Conservation (phyloP, 2,113 vertebrate genomes). For the Sprattus sprattus region DNA sequence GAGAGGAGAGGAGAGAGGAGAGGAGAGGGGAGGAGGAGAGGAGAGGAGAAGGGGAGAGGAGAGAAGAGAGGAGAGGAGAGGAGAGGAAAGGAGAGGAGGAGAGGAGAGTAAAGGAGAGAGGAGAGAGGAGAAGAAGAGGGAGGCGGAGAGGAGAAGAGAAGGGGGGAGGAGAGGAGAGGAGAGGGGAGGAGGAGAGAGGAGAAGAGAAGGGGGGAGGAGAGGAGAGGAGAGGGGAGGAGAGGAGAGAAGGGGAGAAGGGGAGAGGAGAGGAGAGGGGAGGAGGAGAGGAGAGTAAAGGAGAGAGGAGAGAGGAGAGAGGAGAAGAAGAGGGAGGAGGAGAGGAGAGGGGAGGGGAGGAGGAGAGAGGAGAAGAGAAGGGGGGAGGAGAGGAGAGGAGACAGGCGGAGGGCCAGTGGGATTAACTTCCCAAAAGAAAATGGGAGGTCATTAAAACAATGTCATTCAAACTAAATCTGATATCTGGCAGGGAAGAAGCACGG, state of each 20-base stretch:
- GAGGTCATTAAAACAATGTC: slow-evolving; percentile 8
- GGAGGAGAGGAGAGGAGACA: no score
- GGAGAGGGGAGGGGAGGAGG: background rate
- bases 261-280: background rate
- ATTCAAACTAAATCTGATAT: background rate
- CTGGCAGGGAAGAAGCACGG: background rate
- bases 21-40: background rate
- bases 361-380: background rate
- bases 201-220: no score
- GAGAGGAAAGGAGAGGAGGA: no score
- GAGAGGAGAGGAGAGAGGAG: background rate
- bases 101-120: background rate
- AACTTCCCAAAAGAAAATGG: background rate
- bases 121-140: background rate
- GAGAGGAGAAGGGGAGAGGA: background rate
- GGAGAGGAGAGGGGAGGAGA: no score
- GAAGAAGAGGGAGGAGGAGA: no score
- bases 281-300: no score
- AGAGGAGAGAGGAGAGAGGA: no score
- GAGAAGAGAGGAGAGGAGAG: no score
- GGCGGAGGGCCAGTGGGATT: background rate
- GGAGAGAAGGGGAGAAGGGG: background rate
- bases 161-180: background rate
- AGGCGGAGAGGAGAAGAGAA: background rate
- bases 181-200: no score